phyloP scores from a whole-genome alignment of 2,113 vertebrate species.

The Dascyllus trimaculatus region DNA sequence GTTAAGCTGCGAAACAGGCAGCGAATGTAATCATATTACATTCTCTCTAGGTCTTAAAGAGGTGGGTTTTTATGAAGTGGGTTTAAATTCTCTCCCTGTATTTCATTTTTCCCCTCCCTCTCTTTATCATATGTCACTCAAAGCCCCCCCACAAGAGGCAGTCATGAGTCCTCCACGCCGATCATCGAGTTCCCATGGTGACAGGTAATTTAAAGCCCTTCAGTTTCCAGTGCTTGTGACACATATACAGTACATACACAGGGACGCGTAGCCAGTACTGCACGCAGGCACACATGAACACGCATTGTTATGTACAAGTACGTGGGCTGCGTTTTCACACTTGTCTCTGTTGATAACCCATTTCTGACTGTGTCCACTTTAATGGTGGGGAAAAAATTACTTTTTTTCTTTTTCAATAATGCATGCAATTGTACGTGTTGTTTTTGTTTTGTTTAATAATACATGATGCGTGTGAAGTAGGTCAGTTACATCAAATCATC shows the following conservation, averaged over 20 bases:
- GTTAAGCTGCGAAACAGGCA: constrained; percentile 26
- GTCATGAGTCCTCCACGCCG: constrained; percentile 79
- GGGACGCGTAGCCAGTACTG: not conserved
- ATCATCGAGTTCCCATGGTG: constrained; percentile 78
- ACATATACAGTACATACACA: not conserved
- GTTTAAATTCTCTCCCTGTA: constrained; percentile 27
- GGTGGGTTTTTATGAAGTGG: constrained; percentile 44
- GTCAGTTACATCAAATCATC: not conserved
- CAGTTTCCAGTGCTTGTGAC: constrained; percentile 16
- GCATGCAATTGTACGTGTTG: not conserved
- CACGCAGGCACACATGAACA: not conserved
- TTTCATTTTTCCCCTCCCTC: not conserved
- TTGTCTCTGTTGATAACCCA: not conserved
- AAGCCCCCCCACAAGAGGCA: constrained; percentile 70
- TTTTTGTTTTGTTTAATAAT: constrained; percentile 31
- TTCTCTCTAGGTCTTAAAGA: constrained; percentile 10
- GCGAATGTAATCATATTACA: constrained; percentile 32
- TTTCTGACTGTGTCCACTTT: not conserved
- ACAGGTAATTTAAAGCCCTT: constrained; percentile 81
- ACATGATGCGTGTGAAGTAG: not conserved
- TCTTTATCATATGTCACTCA: constrained; percentile 3
- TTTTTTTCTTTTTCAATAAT: constrained; percentile 24
- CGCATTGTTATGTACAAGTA: not conserved
- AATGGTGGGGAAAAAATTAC: not conserved
- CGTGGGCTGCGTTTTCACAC: not conserved